These are phyloP conservation scores for Aphelinus certus DNA, from an alignment of 1,140 invertebrate species.

Conservation along the genomic window DNA sequence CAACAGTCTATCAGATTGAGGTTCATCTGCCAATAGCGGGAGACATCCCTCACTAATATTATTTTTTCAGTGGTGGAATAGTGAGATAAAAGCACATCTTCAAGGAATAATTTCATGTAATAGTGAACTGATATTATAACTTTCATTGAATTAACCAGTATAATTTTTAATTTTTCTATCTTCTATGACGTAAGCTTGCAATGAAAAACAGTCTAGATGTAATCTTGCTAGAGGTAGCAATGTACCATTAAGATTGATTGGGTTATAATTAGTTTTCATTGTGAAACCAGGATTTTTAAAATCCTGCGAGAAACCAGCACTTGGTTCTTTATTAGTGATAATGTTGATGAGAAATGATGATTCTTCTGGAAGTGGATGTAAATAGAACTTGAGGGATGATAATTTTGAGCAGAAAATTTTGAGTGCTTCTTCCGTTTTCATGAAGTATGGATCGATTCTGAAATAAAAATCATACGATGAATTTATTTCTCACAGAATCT, in stretches of 20 bases:
- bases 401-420: slow-evolving; percentile 70
- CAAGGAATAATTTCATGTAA: no score
- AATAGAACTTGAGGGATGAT: slow-evolving; percentile 60
- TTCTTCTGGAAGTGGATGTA: slow-evolving; percentile 65
- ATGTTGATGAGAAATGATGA: slow-evolving; percentile 68
- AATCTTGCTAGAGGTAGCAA: slow-evolving; percentile 56
- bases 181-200: slow-evolving; percentile 56
- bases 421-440: slow-evolving; percentile 69
- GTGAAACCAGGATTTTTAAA: slow-evolving; percentile 68
- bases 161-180: slow-evolving; percentile 28
- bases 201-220: slow-evolving; percentile 52
- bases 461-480: slow-evolving; percentile 25
- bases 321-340: slow-evolving; percentile 67
- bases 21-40: no score
- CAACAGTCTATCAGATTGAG: no score
- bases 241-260: slow-evolving; percentile 41
- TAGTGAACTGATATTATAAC: no score
- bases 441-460: slow-evolving; percentile 68
- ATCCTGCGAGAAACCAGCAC: slow-evolving; percentile 63
- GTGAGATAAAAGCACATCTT: no score
- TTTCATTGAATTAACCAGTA: no score
- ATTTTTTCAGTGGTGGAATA: no score
- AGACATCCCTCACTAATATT: no score
- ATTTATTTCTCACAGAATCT: background rate
- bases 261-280: slow-evolving; percentile 59